Base-by-base conservation (phyloP, 64 coral and sea anemone genomes). In the Pachyseris speciosa region DNA sequence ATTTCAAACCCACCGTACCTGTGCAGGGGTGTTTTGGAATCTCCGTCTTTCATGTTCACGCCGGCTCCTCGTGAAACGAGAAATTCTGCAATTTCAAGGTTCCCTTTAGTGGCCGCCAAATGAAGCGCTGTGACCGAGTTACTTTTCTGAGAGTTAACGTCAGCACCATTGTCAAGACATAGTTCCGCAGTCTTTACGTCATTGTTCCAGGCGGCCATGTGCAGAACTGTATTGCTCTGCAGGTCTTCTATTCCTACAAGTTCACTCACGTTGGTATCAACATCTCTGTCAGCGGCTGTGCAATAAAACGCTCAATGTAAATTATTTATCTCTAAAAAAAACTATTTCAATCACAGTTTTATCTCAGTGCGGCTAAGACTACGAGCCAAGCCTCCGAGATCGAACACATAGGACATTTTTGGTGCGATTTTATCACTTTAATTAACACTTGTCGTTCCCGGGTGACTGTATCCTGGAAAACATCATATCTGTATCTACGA, bases 21-120 rank as follows among this genome's bases (percentile, higher is more conserved):
- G 45, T 91, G 88, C 10, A 91, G 60, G 0, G 88, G 88, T n/a
- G 88, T 83, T 47, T 91, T 66, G 16, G 75, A 77, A 1, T 68
- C 34, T 9, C 15, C 70, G 88, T 91, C 68, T 83, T 55, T 91
- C 26, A 26, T 25, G 44, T 83, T 30, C 8, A 72, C 30, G 28
- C 7, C 22, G 0, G 75, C 75, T 12, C 75, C 61, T 44, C 43
- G 28, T 83, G 44, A 32, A 10, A 91, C 26, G 6, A 91, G 33
- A 4, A 83, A 36, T 33, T 83, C 37, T 3, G n/a, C 48, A 17
- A 91, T 57, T 12, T 80, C 88, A n/a, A 91, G 30, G n/a, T 38
- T 84, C 13, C 63, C 63, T 67, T 63, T 84, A 8, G 80, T 30
- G 11, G 80, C 80, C 1, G 57, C 55, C 19, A 84, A 26, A 26